Evolutionary conservation across 2,113 vertebrate genomes (phyloP).

Genomic region (Tachysurus vachellii): DNA sequence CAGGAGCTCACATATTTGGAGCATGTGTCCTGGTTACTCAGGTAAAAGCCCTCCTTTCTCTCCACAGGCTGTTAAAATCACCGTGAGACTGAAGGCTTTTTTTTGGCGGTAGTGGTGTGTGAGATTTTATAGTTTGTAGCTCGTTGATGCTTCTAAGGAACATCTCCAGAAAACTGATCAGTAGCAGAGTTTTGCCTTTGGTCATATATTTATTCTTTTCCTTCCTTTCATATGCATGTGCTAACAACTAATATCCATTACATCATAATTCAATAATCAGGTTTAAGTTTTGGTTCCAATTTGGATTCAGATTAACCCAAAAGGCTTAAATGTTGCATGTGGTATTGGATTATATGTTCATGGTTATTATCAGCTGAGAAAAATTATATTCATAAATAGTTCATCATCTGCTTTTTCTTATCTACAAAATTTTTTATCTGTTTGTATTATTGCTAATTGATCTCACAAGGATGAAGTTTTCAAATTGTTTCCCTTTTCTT

Average conservation of each 20-base stretch:
- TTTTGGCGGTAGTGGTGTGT: not conserved
- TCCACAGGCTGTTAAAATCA: slow-evolving; percentile 29
- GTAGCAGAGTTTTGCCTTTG: not conserved
- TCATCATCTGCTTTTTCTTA: slow-evolving; percentile 11
- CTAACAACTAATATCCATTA: not conserved
- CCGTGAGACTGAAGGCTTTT: slow-evolving; percentile 5
- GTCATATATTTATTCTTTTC: not conserved
- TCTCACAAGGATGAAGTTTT: not conserved
- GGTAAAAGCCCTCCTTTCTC: slow-evolving; percentile 40
- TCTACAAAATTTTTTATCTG: slow-evolving; percentile 12
- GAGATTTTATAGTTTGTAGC: not conserved
- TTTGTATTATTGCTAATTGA: slow-evolving; percentile 30
- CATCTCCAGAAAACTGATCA: not conserved
- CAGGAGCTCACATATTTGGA: slow-evolving; percentile 34
- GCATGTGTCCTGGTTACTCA: slow-evolving; percentile 37
- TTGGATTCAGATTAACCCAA: not conserved
- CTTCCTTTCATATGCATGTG: not conserved
- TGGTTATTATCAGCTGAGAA: not conserved
- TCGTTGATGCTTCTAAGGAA: not conserved
- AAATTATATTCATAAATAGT: slow-evolving; percentile 24
- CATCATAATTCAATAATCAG: not conserved
- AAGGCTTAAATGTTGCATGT: not conserved
- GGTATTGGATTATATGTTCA: not conserved
- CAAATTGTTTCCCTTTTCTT: not conserved
- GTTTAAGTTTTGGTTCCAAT: not conserved